phyloP scores from a whole-genome alignment of 1,140 invertebrate species.

The Druon quercuslanigerum region DNA sequence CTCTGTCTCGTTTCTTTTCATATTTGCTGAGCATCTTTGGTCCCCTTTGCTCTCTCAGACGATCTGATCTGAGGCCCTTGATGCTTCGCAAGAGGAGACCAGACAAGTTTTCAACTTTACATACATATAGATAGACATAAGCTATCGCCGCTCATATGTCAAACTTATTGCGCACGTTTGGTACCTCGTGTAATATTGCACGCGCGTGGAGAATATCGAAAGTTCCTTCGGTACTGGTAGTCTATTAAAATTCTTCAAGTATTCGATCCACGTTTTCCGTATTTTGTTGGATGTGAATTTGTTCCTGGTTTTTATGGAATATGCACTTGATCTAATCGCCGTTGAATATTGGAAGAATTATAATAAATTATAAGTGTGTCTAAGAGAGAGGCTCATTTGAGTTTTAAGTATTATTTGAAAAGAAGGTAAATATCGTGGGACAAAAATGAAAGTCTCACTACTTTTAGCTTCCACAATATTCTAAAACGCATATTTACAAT shows the following conservation, averaged over 20 bases:
- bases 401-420: too few species aligned
- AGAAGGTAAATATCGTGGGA: too few species aligned
- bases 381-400: too few species aligned
- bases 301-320: not conserved
- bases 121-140: not conserved
- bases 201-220: slow-evolving; percentile 2
- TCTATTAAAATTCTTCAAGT: slow-evolving; percentile 5
- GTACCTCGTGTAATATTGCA: slow-evolving; percentile 29
- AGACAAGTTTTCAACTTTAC: not conserved
- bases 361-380: too few species aligned
- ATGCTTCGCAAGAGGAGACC: not conserved
- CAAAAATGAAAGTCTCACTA: too few species aligned
- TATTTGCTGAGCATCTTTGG: not conserved
- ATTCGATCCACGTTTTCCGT: slow-evolving; percentile 4
- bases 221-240: not conserved
- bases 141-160: slow-evolving; percentile 19
- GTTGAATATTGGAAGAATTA: too few species aligned
- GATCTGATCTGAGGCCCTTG: slow-evolving; percentile 18
- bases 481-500: too few species aligned
- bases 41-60: slow-evolving; percentile 10
- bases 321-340: too few species aligned
- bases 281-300: not conserved
- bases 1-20: slow-evolving; percentile 43
- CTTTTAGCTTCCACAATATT: too few species aligned
- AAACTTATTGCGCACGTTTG: slow-evolving; percentile 25